phyloP scores from a whole-genome alignment of 1,140 invertebrate species.

The Nasonia vitripennis region DNA sequence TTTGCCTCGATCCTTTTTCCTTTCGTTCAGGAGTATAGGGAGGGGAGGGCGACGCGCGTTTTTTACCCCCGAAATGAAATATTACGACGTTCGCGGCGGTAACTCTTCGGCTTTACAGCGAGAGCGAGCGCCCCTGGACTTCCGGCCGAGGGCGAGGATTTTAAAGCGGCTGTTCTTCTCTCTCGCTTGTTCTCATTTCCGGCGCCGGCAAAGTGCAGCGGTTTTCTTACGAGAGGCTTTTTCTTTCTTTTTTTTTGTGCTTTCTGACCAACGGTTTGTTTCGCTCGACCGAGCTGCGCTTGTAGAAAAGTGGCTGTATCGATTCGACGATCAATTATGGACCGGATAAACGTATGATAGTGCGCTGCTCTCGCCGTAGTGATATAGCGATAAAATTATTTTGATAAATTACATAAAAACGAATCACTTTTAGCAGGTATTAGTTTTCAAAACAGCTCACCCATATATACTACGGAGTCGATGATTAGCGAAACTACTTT shows the following conservation, averaged over 20 bases:
- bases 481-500: too few species aligned
- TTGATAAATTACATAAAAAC: too few species aligned
- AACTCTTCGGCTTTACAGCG: conserved; percentile 63
- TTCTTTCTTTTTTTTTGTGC: background rate
- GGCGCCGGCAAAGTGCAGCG: conserved; percentile 24
- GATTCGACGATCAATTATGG: too few species aligned
- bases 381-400: too few species aligned
- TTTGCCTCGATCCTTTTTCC: background rate
- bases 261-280: background rate
- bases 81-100: conserved; percentile 62
- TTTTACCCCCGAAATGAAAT: conserved; percentile 59
- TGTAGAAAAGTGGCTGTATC: background rate
- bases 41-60: conserved; percentile 23
- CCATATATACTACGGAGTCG: too few species aligned
- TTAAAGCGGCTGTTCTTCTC: conserved; percentile 56
- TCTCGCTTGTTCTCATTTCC: conserved; percentile 53
- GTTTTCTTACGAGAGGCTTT: conserved; percentile 1
- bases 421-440: too few species aligned
- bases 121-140: conserved; percentile 27
- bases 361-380: too few species aligned
- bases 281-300: background rate
- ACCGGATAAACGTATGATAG: too few species aligned
- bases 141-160: conserved; percentile 52
- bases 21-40: background rate
- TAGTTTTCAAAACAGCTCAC: too few species aligned